A percentile compares a stretch with the other conserved stretches of the same genome.
These are phyloP conservation scores for Aphaenogaster ashmeadi DNA, from an alignment of 1,140 invertebrate species.

Conservation along the genomic window DNA sequence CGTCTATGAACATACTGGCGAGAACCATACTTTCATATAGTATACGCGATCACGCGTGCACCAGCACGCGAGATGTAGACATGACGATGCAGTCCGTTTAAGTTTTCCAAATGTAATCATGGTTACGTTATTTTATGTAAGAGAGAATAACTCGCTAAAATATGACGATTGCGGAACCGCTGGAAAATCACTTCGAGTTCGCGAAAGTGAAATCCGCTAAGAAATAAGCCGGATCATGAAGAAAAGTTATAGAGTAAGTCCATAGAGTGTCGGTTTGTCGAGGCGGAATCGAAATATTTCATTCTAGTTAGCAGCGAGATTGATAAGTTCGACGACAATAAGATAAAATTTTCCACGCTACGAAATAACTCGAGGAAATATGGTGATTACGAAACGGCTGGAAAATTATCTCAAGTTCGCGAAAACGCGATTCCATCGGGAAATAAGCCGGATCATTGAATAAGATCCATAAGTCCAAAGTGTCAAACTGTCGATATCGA, in stretches of 20 bases:
- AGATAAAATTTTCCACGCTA: constrained; percentile 27
- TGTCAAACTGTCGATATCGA: constrained; percentile 62
- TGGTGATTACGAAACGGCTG: background rate
- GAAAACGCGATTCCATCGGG: constrained; percentile 15
- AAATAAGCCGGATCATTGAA: constrained; percentile 53
- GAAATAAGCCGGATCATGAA: constrained; percentile 43
- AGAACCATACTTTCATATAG: constrained; percentile 4
- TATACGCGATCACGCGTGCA: constrained; percentile 13
- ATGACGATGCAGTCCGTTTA: background rate
- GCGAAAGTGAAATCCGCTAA: constrained; percentile 51
- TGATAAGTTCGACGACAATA: constrained; percentile 44
- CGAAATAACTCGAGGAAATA: constrained; percentile 38
- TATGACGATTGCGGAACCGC: constrained; percentile 21
- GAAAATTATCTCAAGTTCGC: constrained; percentile 53
- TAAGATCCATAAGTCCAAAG: constrained; percentile 56
- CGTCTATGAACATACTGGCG: background rate
- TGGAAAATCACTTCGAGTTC: constrained; percentile 30
- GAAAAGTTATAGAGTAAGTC: constrained; percentile 26
- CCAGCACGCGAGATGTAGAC: background rate
- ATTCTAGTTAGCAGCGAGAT: constrained; percentile 23
- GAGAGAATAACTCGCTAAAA: constrained; percentile 8
- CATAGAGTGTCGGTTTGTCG: background rate
- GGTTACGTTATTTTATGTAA: constrained; percentile 25
- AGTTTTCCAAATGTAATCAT: constrained; percentile 12
- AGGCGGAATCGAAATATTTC: constrained; percentile 55